phyloP scores from a whole-genome alignment of 2,797 vertebrate species.

The Mormyrus hasselquistii region DNA sequence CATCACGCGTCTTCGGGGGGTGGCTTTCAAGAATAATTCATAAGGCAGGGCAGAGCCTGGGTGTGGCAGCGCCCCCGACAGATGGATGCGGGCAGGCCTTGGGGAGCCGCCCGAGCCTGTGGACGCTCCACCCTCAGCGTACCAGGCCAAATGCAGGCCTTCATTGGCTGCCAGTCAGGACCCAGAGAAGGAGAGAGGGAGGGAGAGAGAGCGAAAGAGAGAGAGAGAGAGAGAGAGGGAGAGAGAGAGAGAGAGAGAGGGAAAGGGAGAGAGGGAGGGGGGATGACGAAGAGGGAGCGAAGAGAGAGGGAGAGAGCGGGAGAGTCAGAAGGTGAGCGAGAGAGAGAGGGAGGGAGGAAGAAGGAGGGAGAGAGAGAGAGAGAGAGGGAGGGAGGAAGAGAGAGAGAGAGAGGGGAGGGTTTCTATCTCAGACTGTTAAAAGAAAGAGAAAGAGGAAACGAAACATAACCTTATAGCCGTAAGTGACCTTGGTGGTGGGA shows the following conservation, averaged over 20 bases:
- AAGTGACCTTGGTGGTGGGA: background rate
- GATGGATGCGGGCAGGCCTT: constrained; percentile 28
- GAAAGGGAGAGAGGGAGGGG: background rate
- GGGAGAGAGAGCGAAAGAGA: background rate
- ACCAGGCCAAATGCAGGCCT: constrained; percentile 25
- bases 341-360: background rate
- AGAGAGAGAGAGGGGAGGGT: background rate
- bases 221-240: background rate
- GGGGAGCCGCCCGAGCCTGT: constrained; percentile 19
- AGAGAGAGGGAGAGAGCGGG: background rate
- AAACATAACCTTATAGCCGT: background rate
- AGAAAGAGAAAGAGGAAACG: background rate
- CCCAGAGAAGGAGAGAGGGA: background rate
- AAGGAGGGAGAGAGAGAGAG: background rate
- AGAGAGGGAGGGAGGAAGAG: background rate
- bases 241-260: background rate
- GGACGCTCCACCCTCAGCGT: constrained; percentile 20
- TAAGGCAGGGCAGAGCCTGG: constrained; percentile 28
- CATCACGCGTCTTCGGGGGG: background rate
- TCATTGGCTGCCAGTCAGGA: constrained; percentile 29
- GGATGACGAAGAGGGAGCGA: too few species aligned
- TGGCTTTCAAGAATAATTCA: constrained; percentile 28
- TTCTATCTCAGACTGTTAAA: background rate
- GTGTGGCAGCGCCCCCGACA: constrained; percentile 37
- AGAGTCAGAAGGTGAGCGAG: background rate